Base-by-base conservation (phyloP, 2,113 vertebrate species). In the Sylvia atricapilla region DNA sequence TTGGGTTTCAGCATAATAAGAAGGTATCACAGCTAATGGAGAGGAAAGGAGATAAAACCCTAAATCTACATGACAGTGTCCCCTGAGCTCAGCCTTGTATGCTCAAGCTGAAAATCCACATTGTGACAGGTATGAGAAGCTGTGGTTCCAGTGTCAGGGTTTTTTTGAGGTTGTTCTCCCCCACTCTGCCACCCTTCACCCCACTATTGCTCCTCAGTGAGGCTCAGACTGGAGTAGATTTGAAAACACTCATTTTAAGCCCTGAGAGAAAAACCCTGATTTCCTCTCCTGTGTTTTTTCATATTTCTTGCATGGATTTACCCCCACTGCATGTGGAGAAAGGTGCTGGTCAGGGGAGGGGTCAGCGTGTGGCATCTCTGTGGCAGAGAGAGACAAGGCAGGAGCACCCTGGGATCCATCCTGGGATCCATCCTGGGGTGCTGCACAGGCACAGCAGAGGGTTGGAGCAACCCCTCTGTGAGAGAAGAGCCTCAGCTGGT, bases 31-130 rank as follows among this genome's bases (percentile, higher is more conserved):
- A 91, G 85, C 63, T 85, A 95, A 94, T 93, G 93, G 96, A 94
- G 47, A 70, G 39, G 53, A 83, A 82, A 77, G 91, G 90, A 95
- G 84, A 93, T 77, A 69, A 96, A 85, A 7, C 67, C 67, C 52
- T 83, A 93, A 96, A 96, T 96, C 93, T 87, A 77, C 44, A 75
- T 91, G 96, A 97, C 95, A 95, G 84, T 7, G 91, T 95, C 96
- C 75, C 81, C 95, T 72, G 91, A 82, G 93, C 89, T 96, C 92
- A 96, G 94, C 84, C 37, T 30, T 90, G 94, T 83, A 89, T 37
- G 52, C 89, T 94, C 84, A n/a, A 49, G 95, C 91, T 92, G 91
- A 93, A 96, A 91, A 95, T 62, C 67, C 72, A 9, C 74, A 15
- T 37, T 4, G 27, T 96, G 96, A 95, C 96, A 96, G 93, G 87